phyloP scores from a whole-genome alignment of 2,113 vertebrate genomes.

The Ramphastos sulfuratus region DNA sequence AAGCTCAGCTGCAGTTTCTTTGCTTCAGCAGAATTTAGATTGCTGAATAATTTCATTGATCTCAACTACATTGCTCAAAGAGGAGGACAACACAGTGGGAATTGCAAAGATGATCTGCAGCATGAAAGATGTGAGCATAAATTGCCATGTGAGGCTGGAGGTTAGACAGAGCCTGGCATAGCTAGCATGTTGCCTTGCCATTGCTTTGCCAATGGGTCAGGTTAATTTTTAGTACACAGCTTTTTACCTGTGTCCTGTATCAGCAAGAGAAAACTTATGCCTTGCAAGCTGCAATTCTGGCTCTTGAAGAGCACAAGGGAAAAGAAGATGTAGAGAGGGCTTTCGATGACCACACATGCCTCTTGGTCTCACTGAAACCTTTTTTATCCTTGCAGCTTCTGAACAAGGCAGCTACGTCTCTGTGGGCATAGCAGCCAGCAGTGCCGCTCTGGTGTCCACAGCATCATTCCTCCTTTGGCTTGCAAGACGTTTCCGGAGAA shows the following conservation, averaged over 20 bases:
- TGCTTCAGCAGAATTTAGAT: not conserved
- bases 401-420: not conserved
- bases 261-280: not conserved
- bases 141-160: not conserved
- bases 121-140: not conserved
- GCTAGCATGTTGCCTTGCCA: not conserved
- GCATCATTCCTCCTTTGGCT: slow-evolving; percentile 65
- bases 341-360: not conserved
- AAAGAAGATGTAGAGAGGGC: not conserved
- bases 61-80: not conserved
- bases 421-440: slow-evolving; percentile 45
- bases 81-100: not conserved
- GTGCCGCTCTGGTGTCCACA: slow-evolving; percentile 10
- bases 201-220: not conserved
- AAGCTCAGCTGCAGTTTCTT: not conserved
- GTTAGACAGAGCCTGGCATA: not conserved
- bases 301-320: not conserved
- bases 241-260: not conserved
- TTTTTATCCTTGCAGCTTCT: slow-evolving; percentile 36
- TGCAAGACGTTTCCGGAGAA: slow-evolving; percentile 52
- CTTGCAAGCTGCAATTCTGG: not conserved
- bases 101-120: not conserved
- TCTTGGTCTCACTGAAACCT: slow-evolving; percentile 17
- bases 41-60: not conserved
- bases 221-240: not conserved